Evolutionary conservation across 2,113 vertebrate species (phyloP).

Genomic region (Heteronetta atricapilla): DNA sequence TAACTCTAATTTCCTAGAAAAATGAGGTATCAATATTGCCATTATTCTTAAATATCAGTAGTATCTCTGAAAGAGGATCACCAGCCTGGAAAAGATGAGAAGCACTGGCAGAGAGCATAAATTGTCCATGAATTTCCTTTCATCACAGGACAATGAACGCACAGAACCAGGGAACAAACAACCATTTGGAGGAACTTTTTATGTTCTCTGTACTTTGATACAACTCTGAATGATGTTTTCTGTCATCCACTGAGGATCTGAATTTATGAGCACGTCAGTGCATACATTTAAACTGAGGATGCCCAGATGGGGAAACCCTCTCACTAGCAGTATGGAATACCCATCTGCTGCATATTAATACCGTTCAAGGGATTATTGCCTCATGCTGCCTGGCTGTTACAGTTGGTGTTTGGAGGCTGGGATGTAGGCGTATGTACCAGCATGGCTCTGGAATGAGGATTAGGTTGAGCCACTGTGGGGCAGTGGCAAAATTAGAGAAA

Average conservation of each 20-base stretch:
- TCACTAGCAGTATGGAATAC: conserved; percentile 15
- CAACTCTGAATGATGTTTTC: neutral
- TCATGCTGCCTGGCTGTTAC: conserved; percentile 37
- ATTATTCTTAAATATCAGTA: neutral
- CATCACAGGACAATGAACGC: neutral
- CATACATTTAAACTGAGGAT: neutral
- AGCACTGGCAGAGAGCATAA: neutral
- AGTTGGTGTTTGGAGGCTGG: neutral
- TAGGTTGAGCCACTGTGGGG: neutral
- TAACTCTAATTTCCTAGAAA: neutral
- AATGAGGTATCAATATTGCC: neutral
- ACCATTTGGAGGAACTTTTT: neutral
- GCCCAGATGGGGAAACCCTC: conserved; percentile 57
- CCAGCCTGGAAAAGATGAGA: neutral
- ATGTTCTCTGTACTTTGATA: neutral
- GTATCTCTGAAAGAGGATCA: neutral
- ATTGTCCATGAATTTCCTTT: neutral
- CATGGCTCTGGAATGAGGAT: conserved; percentile 36
- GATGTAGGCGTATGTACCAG: neutral
- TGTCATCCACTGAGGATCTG: conserved; percentile 5
- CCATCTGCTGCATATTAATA: conserved; percentile 54
- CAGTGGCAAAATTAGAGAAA: neutral
- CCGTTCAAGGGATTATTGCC: conserved; percentile 34
- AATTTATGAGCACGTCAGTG: conserved; percentile 27
- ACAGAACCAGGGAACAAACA: neutral